Percentiles rank a stretch among this genome's conserved stretches.
Conservation (phyloP, 1,140 invertebrate genomes). For the Caenorhabditis brenneri region DNA sequence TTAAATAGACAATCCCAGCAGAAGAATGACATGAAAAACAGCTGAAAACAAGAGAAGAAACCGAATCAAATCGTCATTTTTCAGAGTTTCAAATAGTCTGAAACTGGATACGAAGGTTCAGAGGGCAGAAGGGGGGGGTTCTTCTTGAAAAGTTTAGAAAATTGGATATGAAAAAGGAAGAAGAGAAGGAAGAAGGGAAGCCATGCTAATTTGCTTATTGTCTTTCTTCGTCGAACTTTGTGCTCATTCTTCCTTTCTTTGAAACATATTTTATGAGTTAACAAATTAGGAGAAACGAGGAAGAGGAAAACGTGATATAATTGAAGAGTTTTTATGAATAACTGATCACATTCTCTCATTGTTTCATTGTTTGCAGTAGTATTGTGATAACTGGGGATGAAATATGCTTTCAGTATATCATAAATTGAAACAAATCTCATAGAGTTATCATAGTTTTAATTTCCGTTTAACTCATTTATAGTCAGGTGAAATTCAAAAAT, state of each 20-base stretch:
- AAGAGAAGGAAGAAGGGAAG: background rate
- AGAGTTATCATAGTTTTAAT: too few species aligned
- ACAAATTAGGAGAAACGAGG: background rate
- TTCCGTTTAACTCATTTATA: too few species aligned
- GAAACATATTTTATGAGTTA: background rate
- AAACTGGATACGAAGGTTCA: background rate
- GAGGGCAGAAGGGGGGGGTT: background rate
- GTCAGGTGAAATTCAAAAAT: too few species aligned
- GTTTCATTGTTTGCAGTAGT: background rate
- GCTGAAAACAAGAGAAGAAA: background rate
- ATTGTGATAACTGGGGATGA: too few species aligned
- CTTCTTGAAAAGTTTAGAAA: background rate
- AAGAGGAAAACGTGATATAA: background rate
- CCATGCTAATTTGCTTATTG: conserved; percentile 14
- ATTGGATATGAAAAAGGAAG: background rate
- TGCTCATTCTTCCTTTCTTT: background rate
- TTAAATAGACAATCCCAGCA: background rate
- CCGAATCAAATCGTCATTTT: conserved; percentile 4
- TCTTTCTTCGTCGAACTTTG: background rate
- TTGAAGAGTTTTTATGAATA: background rate
- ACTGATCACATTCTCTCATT: background rate
- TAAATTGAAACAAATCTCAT: too few species aligned
- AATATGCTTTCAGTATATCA: too few species aligned
- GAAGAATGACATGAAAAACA: background rate
- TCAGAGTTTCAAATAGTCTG: background rate